Evolutionary conservation across 2,888 invertebrate genomes (phyloP), one percentile per base, ranked within the genome.

Genomic region (Cosmia pyralina): DNA sequence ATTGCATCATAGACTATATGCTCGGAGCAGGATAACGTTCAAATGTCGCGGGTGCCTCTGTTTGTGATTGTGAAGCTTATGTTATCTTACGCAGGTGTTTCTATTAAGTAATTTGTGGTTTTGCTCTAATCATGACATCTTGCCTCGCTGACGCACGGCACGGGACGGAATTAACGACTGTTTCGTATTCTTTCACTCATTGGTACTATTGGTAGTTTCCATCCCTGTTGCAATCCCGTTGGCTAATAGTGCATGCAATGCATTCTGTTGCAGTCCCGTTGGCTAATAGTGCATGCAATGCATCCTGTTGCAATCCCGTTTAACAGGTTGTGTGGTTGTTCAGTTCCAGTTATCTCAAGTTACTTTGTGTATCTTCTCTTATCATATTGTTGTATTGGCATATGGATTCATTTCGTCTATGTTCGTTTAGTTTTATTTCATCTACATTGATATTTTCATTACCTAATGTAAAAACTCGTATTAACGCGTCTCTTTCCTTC

Each of bases 111-210:
- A 71, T 77, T 77, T 59, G 71, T 77, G 82, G 77, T 69, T 66
- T 63, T 44, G 6, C 75, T 64, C 13, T 41, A 77, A 79, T 82
- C 66, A 63, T 19, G 44, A 46, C 70, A 70, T 64, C 58, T 70
- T 69, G 50, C n/a, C 19, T 46, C 8, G 13, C 63, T 79, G 82
- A 79, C 82, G 79, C 78, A 82, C 60, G 46, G 28, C 28, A 28
- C 28, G 28, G 57, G 38, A 82, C 59, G 58, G 64, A 46, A 67
- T 67, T 67, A 67, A 28, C 34, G 46, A 63, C 28, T 75, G 44
- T 34, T 53, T 38, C 4, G 15, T 17, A 44, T 52, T n/a, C 34
- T 57, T 71, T 52, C 19, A 22, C 5, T 50, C 7, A 15, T 48
- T 48, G 28, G 22, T 44, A 38, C 10, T 44, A 52, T 17, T 46